phyloP scores from a whole-genome alignment of 2,113 vertebrate genomes.

The Ariopsis seemanni region DNA sequence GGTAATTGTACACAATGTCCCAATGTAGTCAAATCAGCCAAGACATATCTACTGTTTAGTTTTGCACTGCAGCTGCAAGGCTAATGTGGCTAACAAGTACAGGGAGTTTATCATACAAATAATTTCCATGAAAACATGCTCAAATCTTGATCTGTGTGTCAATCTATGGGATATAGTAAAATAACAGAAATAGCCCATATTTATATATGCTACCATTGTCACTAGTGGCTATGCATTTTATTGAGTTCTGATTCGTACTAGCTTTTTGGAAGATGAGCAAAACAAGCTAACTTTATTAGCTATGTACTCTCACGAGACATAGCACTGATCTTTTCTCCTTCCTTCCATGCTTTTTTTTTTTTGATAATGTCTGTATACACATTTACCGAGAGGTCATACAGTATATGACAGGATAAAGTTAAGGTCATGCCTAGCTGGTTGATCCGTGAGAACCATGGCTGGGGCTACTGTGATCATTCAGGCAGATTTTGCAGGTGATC shows the following conservation, averaged over 20 bases:
- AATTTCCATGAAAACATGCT: not conserved
- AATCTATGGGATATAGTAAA: not conserved
- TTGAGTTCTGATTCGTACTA: not conserved
- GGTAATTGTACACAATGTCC: not conserved
- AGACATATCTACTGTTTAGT: not conserved
- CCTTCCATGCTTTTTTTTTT: not conserved
- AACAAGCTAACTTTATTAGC: not conserved
- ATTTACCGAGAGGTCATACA: not conserved
- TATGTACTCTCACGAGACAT: not conserved
- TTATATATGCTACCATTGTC: not conserved
- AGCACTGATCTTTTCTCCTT: not conserved
- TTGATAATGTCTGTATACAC: not conserved
- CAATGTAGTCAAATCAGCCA: not conserved
- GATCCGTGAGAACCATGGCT: no score
- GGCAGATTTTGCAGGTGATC: no score
- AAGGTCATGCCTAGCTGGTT: no score
- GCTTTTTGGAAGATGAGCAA: not conserved
- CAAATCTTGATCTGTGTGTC: not conserved
- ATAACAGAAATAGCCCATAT: not conserved
- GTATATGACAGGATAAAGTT: not conserved
- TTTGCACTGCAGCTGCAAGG: not conserved
- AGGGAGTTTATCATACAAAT: not conserved
- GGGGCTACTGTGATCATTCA: no score
- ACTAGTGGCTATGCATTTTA: not conserved
- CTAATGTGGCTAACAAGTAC: not conserved